Evolutionary conservation across 2,888 invertebrate genomes (phyloP).

Genomic region (Oithona nana): DNA sequence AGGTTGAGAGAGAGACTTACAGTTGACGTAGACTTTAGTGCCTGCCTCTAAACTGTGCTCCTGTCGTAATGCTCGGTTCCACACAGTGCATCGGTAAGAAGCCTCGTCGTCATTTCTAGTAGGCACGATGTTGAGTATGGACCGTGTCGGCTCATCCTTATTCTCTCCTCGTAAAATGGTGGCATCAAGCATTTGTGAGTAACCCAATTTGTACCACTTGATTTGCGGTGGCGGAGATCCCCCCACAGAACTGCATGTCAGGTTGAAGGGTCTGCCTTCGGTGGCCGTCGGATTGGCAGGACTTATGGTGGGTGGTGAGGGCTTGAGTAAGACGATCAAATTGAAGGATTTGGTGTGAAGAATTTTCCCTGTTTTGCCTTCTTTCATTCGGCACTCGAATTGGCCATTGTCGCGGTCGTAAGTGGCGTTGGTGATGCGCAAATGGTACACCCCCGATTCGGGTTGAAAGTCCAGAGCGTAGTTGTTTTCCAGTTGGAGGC

Average conservation of each 20-base stretch:
- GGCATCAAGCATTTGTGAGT: background rate
- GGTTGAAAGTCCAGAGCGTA: conserved; percentile 64
- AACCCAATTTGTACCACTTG: conserved; percentile 31
- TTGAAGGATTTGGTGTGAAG: conserved; percentile 63
- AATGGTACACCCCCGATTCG: conserved; percentile 62
- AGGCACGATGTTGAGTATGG: conserved; percentile 53
- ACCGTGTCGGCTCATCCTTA: conserved; percentile 50
- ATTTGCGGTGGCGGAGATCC: conserved; percentile 78
- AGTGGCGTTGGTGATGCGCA: conserved; percentile 67
- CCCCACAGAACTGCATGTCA: conserved; percentile 47
- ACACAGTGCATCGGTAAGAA: conserved; percentile 62
- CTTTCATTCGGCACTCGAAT: conserved; percentile 55
- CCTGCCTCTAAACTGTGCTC: conserved; percentile 57
- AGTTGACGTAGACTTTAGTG: conserved; percentile 66
- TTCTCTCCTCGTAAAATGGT: conserved; percentile 38
- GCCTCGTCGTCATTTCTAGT: conserved; percentile 65
- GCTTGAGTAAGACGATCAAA: conserved; percentile 65
- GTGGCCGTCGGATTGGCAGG: conserved; percentile 59
- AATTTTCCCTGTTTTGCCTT: conserved; percentile 61
- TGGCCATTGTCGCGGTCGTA: conserved; percentile 77
- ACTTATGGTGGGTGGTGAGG: conserved; percentile 54
- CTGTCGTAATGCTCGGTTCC: conserved; percentile 69
- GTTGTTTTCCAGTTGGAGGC: conserved; percentile 56
- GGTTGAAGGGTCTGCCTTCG: conserved; percentile 34
- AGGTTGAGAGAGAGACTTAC: conserved; percentile 42